Evolutionary conservation across 2,888 invertebrate genomes (phyloP), one percentile per base, ranked within the genome.

Genomic region (Fissipunctia ypsillon): DNA sequence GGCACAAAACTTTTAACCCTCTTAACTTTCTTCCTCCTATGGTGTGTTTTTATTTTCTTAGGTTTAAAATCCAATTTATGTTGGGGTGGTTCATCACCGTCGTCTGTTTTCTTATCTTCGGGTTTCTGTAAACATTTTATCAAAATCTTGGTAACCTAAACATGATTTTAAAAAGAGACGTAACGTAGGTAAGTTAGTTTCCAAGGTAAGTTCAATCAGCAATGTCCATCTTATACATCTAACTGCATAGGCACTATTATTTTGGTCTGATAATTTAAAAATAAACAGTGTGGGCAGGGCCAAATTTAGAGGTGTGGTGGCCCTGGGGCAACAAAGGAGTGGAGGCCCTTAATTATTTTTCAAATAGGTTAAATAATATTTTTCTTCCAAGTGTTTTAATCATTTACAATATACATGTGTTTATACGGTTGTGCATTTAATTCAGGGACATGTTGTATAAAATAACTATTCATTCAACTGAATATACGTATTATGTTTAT

Each of bases 1-100:
- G 89, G 83, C 3, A 83, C 61, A 50, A 89, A 73, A 73, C 89
- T 92, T 78, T 89, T 91, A 0, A 86, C 71, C 70, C 80, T 89
- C 76, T 83, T 90, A 3, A 88, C 69, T 77, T 88, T 90, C 76
- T 88, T 90, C 83, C 84, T 84, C 22, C 35, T 67, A 73, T 79
- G 71, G 41, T 52, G 70, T 5, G 43, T 78, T 83, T 89, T 91
- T 0, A 28, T 19, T 85, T 90, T 91, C 48, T 87, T 91, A 25
- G n/a, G 43, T 61, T 81, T 78, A 12, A 50, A 1, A 45, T 85
- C 81, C n/a, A 69, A 45, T 69, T 77, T 87, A 25, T 69, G 57
- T 45, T 63, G 73, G 25, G 78, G 65, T 12, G 75, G 66, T 61
- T 76, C 73, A 66, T 86, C 84, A 19, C 76, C 83, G 31, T 88